Base-by-base conservation (phyloP, 2,888 invertebrate species). In the Agrotis puta region DNA sequence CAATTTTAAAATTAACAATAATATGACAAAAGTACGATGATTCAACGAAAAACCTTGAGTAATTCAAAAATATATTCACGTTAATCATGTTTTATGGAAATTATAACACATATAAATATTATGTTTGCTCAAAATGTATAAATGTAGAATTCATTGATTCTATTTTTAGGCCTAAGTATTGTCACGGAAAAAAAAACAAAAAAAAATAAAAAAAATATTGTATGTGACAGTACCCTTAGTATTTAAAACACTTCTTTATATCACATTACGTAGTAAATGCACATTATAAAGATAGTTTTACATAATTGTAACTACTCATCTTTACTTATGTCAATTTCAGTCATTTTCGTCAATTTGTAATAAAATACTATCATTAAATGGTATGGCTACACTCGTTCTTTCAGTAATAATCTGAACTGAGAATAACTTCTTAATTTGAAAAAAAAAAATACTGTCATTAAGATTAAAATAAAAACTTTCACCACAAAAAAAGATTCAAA, bases 331-430 rank as follows among this genome's bases (percentile, higher is more conserved):
- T 90, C 90, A 89, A 90, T 90, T 90, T 79, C 58, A 66, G 74
- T 82, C 81, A 79, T 84, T 84, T 84, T 87, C 63, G 91, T 91
- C 90, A 91, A 90, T 91, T 91, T 77, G 22, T 81, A 70, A 74
- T 70, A 68, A 63, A 51, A 11, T 39, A 39, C 13, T 81, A 73
- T 73, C 66, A 54, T 64, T 75, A 78, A 75, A 77, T 63, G 56
- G 57, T 82, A 65, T 24, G 57, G 61, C 48, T 73, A 77, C 72
- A 56, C 77, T 75, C 73, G 65, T 77, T 85, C 83, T 83, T 72
- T 85, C 81, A 81, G 83, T 84, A 71, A 74, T 80, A 70, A 73
- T 77, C 73, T 82, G 70, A 83, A 79, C 68, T 74, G 61, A 18
- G 2, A 64, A 69, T 39, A 50, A n/a, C 51, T 61, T 59, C n/a